Evolutionary conservation across 2,888 invertebrate genomes (phyloP).

Genomic region (Himalopsyche japonica): DNA sequence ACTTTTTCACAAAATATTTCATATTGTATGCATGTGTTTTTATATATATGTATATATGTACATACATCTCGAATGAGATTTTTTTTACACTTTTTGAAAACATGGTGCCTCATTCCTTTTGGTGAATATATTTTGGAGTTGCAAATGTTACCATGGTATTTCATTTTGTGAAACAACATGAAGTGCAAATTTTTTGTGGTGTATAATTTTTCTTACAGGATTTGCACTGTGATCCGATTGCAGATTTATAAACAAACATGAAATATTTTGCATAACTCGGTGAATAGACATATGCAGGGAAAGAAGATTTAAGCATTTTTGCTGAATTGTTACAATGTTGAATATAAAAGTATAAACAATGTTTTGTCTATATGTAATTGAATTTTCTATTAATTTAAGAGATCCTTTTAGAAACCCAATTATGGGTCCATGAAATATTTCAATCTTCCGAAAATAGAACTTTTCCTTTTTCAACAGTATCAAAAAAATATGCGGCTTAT

Average conservation of each 20-base stretch:
- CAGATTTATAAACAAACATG: background rate
- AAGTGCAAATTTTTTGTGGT: background rate
- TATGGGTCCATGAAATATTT: no score
- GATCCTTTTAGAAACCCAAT: no score
- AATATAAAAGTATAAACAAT: no score
- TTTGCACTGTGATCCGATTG: background rate
- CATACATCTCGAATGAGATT: background rate
- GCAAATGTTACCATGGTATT: background rate
- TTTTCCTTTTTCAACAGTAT: no score
- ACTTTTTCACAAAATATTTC: background rate
- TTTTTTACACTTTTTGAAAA: background rate
- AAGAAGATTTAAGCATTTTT: background rate
- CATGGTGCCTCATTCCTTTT: background rate
- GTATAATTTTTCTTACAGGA: background rate
- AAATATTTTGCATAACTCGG: constrained; percentile 7
- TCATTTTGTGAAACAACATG: background rate
- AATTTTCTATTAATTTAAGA: no score
- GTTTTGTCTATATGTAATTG: no score
- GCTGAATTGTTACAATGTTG: no score
- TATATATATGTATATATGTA: background rate
- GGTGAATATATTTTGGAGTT: background rate
- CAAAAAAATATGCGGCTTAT: no score
- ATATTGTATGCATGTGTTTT: background rate
- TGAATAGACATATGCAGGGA: background rate
- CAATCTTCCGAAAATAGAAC: no score